A percentile compares a stretch with the other conserved stretches of the same genome.
Evolutionary conservation across 2,888 invertebrate genomes (phyloP).

Genomic region (Ecliptopera silaceata): DNA sequence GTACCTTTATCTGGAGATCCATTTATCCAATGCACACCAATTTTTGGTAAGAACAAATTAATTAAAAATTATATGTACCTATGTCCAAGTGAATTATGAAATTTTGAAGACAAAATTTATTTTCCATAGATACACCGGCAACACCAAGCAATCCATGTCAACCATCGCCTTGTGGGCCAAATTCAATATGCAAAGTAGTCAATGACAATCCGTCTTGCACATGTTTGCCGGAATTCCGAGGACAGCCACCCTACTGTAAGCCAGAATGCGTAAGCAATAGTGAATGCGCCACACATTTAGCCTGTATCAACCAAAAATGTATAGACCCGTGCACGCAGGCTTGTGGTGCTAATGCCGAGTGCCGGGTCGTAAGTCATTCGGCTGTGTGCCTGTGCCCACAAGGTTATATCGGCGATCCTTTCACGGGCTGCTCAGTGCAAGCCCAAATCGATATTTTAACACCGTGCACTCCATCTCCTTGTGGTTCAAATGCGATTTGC

Average conservation of each 20-base stretch:
- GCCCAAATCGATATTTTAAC: constrained; percentile 76
- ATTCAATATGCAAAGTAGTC: constrained; percentile 87
- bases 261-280: constrained; percentile 91
- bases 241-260: constrained; percentile 89
- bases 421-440: constrained; percentile 80
- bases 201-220: constrained; percentile 89
- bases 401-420: constrained; percentile 86
- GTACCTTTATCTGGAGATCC: constrained; percentile 86
- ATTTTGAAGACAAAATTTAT: background rate
- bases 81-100: background rate
- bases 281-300: constrained; percentile 87
- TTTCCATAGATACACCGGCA: constrained; percentile 52
- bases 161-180: constrained; percentile 91
- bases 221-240: constrained; percentile 86
- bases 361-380: constrained; percentile 89
- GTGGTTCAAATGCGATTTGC: constrained; percentile 88
- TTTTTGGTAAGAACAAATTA: constrained; percentile 57
- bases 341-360: constrained; percentile 88
- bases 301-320: constrained; percentile 89
- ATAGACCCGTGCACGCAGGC: constrained; percentile 88
- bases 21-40: constrained; percentile 78
- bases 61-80: background rate
- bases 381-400: constrained; percentile 89
- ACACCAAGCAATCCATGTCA: constrained; percentile 85
- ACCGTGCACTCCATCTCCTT: constrained; percentile 87